Percentiles rank a stretch among this genome's conserved stretches.
phyloP scores from a whole-genome alignment of 2,888 invertebrate species.

The Diaprepes abbreviatus region DNA sequence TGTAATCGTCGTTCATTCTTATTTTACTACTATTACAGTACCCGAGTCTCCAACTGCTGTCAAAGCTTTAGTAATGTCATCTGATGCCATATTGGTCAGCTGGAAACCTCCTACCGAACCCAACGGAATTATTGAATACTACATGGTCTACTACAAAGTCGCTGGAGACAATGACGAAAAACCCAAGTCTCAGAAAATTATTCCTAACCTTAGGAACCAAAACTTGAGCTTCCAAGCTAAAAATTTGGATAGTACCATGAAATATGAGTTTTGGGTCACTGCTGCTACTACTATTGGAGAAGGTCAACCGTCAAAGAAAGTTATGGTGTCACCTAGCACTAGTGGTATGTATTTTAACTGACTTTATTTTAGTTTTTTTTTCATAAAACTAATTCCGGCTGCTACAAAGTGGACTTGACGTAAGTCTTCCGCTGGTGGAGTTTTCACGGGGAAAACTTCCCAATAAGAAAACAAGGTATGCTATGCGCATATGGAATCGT shows the following conservation, averaged over 20 bases:
- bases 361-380: too few species aligned
- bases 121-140: slow-evolving; percentile 93
- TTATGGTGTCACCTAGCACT: slow-evolving; percentile 85
- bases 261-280: slow-evolving; percentile 95
- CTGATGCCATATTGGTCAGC: slow-evolving; percentile 90
- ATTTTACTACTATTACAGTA: slow-evolving; percentile 71
- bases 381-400: too few species aligned
- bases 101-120: slow-evolving; percentile 95
- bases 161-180: slow-evolving; percentile 68
- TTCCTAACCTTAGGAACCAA: slow-evolving; percentile 77
- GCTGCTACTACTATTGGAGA: slow-evolving; percentile 95
- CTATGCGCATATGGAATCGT: too few species aligned
- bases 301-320: slow-evolving; percentile 90
- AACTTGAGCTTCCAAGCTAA: slow-evolving; percentile 88
- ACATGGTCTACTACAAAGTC: slow-evolving; percentile 87
- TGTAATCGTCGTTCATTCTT: too few species aligned
- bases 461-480: too few species aligned
- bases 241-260: slow-evolving; percentile 83
- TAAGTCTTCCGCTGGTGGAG: too few species aligned
- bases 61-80: slow-evolving; percentile 93
- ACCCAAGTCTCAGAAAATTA: slow-evolving; percentile 82
- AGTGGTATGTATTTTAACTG: slow-evolving; percentile 75
- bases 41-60: slow-evolving; percentile 94
- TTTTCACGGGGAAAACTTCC: too few species aligned
- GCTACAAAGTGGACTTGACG: too few species aligned